Evolutionary conservation across 2,797 vertebrate species (phyloP).

Genomic region (Arctocebus calabarensis): DNA sequence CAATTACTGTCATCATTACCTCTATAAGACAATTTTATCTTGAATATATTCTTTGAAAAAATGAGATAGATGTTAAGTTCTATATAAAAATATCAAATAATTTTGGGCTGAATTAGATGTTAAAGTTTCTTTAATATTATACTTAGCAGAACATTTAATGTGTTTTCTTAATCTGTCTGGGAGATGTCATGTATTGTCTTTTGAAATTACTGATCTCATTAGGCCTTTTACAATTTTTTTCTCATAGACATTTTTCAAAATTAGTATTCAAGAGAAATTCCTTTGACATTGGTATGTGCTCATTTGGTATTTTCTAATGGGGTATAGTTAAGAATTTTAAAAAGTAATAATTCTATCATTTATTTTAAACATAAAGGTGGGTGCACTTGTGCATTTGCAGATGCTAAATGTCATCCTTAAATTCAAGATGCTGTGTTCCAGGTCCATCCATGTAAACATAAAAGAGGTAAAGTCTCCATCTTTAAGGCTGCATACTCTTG

Average conservation of each 20-base stretch:
- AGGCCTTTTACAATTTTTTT: not conserved
- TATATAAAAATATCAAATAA: not conserved
- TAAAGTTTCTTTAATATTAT: not conserved
- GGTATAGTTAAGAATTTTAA: not conserved
- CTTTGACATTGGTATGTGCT: not conserved
- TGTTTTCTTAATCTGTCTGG: not conserved
- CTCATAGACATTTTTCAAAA: not conserved
- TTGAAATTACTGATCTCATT: not conserved
- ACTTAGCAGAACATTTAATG: not conserved
- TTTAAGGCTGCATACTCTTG: too few species aligned
- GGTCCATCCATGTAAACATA: too few species aligned
- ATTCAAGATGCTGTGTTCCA: not conserved
- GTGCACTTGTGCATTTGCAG: not conserved
- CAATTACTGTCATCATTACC: not conserved
- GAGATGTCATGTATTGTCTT: not conserved
- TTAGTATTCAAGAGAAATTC: not conserved
- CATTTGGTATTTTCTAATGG: not conserved
- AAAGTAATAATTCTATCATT: not conserved
- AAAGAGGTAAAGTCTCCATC: too few species aligned
- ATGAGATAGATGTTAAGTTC: not conserved
- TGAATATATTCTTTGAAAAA: not conserved
- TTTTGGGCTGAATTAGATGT: not conserved
- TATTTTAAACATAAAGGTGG: not conserved
- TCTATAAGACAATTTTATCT: not conserved
- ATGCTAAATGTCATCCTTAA: not conserved